A percentile compares a stretch with the other conserved stretches of the same genome.
Conservation (phyloP, 2,888 invertebrate genomes). For the Diplolepis rosae region DNA sequence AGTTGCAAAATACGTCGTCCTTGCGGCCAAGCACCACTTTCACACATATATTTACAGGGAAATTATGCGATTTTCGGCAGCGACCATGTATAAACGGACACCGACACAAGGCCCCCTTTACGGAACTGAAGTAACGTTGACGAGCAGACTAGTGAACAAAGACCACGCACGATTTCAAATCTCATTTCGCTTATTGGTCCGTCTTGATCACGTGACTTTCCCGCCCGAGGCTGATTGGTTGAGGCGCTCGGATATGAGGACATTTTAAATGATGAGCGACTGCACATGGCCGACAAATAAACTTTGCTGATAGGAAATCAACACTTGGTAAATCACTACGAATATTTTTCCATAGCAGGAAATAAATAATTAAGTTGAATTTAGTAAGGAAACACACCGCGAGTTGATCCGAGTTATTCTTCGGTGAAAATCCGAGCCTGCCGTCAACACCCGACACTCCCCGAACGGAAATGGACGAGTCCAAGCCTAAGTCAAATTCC, state of each 20-base stretch:
- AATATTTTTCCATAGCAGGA: neutral
- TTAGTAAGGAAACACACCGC: neutral
- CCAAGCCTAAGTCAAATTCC: slow-evolving; percentile 1
- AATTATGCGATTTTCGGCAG: slow-evolving; percentile 60
- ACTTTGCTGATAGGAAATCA: slow-evolving; percentile 9
- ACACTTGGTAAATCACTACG: slow-evolving; percentile 18
- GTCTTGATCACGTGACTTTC: slow-evolving; percentile 78
- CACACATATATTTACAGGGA: slow-evolving; percentile 65
- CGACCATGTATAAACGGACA: slow-evolving; percentile 69
- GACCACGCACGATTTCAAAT: slow-evolving; percentile 75
- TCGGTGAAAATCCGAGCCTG: neutral
- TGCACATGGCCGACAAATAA: slow-evolving; percentile 59
- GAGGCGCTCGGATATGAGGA: slow-evolving; percentile 38
- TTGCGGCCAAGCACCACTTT: slow-evolving; percentile 59
- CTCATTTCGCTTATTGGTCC: slow-evolving; percentile 62
- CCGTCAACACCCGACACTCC: slow-evolving; percentile 15
- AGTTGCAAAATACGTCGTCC: slow-evolving; percentile 60
- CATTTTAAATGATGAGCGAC: slow-evolving; percentile 58
- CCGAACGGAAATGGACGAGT: slow-evolving; percentile 31
- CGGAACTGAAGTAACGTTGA: slow-evolving; percentile 72
- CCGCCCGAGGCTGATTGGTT: slow-evolving; percentile 73
- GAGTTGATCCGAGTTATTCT: neutral
- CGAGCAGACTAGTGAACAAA: slow-evolving; percentile 71
- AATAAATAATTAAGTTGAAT: neutral
- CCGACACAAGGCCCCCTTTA: slow-evolving; percentile 72